Base-by-base conservation (phyloP, 35 echinoderm and acorn worm species). In the Ptychodera flava region DNA sequence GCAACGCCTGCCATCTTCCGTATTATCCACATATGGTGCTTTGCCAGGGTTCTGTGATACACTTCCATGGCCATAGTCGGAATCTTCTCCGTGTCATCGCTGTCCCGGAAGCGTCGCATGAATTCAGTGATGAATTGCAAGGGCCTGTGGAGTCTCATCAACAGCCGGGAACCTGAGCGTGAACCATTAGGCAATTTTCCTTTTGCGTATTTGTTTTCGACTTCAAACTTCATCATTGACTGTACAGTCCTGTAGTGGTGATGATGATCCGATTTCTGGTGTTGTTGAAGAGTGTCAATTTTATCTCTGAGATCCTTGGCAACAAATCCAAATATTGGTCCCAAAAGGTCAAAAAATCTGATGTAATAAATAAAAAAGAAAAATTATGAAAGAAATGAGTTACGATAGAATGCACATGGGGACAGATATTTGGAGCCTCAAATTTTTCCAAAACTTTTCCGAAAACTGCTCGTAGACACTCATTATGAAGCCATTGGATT, bases 11-110 rank as follows among this genome's bases (percentile, higher is more conserved):
- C 96, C 14, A 89, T 85, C 36, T 94, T 88, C 30, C 93, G 82
- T 35, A 99, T 90, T 6, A 99, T n/a, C 96, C 96, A 99, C 0
- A 85, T 88, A 52, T 99, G 96, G 80, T 85, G 94, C n/a, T 94
- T 92, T 14, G 83, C 93, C 0, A 99, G 76, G 0, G 96, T 94
- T 77, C 75, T 33, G 28, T 33, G 34, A 36, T 99, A 99, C 14
- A 91, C 82, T 35, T 90, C 88, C 22, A 92, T 90, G 0, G 92
- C 90, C 6, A 90, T 38, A 28, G 82, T 89, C 0, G 92, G 87
- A 22, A 84, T 92, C 52, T 87, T 89, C 1, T 36, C 90, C 2
- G 87, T 82, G 29, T 89, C 82, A 30, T 94, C 85, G 16, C 86
- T 83, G 28, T 90, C 88, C 22, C 33, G 35, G 1, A 99, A 37